These are phyloP conservation scores for Camponotus vicinus DNA, from an alignment of 1,140 invertebrate species.

Conservation along the genomic window DNA sequence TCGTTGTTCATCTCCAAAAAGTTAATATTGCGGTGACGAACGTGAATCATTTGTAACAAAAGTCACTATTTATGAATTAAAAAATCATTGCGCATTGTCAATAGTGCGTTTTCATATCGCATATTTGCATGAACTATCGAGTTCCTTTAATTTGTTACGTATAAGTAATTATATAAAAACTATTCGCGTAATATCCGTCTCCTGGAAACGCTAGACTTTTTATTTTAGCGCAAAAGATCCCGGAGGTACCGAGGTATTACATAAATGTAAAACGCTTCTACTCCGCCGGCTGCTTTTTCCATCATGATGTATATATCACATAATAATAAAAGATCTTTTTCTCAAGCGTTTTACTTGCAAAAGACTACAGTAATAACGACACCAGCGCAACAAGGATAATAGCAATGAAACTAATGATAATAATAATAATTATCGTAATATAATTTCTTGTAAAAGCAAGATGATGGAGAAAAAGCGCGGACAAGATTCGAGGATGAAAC, in stretches of 20 bases:
- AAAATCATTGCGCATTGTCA: neutral
- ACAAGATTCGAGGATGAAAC: neutral
- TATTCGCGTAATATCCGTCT: neutral
- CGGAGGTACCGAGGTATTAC: neutral
- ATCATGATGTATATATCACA: neutral
- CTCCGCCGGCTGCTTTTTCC: neutral
- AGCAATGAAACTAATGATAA: constrained; percentile 19
- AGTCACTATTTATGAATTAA: constrained; percentile 5
- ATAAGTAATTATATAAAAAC: constrained; percentile 18
- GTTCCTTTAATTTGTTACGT: neutral
- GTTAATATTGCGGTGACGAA: constrained; percentile 7
- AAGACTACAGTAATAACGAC: neutral
- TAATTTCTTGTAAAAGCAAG: constrained; percentile 8
- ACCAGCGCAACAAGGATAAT: neutral
- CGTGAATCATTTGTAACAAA: constrained; percentile 4
- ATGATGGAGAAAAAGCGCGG: neutral
- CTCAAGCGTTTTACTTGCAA: neutral
- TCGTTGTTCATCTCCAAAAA: neutral
- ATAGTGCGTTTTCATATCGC: neutral
- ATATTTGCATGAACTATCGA: neutral
- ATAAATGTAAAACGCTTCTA: constrained; percentile 21
- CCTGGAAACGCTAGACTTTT: neutral
- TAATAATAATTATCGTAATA: constrained; percentile 15
- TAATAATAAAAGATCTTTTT: neutral
- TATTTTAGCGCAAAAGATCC: neutral